phyloP scores from a whole-genome alignment of 1,140 invertebrate genomes.

The Meteorus sp. region DNA sequence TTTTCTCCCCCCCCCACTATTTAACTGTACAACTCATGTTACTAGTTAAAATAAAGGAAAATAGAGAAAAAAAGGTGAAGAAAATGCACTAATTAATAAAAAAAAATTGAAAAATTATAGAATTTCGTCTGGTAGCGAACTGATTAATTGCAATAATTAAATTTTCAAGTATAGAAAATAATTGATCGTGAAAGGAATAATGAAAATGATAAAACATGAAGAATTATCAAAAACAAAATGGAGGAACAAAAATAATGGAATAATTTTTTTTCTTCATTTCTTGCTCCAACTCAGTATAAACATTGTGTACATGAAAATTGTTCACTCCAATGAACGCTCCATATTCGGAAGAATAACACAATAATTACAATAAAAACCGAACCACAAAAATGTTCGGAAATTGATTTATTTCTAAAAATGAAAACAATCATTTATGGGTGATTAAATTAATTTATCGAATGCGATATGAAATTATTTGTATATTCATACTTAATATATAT shows the following conservation, averaged over 20 bases:
- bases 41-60: constrained; percentile 33
- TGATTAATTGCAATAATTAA: constrained; percentile 35
- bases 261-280: too few relatives aligned
- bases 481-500: too few relatives aligned
- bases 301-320: too few relatives aligned
- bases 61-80: constrained; percentile 26
- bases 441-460: too few relatives aligned
- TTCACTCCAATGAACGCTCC: too few relatives aligned
- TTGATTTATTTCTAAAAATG: constrained; percentile 11
- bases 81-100: constrained; percentile 31
- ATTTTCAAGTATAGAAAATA: constrained; percentile 24
- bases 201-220: constrained; percentile 27
- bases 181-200: constrained; percentile 27
- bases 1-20: constrained; percentile 38
- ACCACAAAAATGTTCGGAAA: constrained; percentile 1
- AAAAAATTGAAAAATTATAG: too few relatives aligned
- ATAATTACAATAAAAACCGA: too few relatives aligned
- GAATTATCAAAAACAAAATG: neutral
- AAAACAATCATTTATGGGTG: neutral
- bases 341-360: too few relatives aligned
- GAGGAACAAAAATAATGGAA: neutral
- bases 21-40: constrained; percentile 38
- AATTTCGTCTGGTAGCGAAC: constrained; percentile 34
- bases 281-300: too few relatives aligned
- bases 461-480: too few relatives aligned